Evolutionary conservation across 2,797 vertebrate species (phyloP).

Genomic region (Clarias platycephalus): DNA sequence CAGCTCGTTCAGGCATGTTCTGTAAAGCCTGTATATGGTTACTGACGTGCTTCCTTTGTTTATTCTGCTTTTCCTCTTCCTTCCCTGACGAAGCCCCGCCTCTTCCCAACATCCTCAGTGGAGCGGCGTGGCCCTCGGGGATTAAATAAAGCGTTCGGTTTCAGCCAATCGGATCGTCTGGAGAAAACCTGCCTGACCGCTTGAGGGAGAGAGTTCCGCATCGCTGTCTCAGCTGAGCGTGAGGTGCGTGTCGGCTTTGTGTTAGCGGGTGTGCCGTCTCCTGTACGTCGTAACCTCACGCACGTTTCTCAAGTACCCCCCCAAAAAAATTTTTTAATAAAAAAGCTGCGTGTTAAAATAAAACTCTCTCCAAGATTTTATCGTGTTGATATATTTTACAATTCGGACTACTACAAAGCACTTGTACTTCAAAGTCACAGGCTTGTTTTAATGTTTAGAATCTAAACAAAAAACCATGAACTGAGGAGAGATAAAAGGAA

Average conservation of each 20-base stretch:
- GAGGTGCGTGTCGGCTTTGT: background rate
- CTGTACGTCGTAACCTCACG: background rate
- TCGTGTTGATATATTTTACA: background rate
- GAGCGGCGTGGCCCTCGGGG: background rate
- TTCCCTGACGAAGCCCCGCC: background rate
- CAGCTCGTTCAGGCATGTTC: background rate
- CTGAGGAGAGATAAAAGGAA: background rate
- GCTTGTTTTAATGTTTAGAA: background rate
- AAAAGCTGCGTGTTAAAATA: too few relatives aligned
- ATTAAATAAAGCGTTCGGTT: constrained; percentile 7
- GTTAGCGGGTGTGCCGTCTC: constrained; percentile 2
- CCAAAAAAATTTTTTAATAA: too few relatives aligned
- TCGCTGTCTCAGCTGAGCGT: constrained; percentile 3
- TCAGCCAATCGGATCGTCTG: constrained; percentile 4
- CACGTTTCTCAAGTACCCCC: background rate
- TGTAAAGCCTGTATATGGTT: background rate
- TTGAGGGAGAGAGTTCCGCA: background rate
- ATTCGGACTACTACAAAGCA: background rate
- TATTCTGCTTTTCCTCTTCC: background rate
- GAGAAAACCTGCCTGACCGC: constrained; percentile 31
- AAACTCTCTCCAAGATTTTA: background rate
- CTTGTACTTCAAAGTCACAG: background rate
- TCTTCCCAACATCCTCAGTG: background rate
- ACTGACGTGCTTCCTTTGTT: constrained; percentile 17
- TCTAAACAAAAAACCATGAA: background rate